Evolutionary conservation across 2,113 vertebrate genomes (phyloP).

Genomic region (Apteryx mantelli): DNA sequence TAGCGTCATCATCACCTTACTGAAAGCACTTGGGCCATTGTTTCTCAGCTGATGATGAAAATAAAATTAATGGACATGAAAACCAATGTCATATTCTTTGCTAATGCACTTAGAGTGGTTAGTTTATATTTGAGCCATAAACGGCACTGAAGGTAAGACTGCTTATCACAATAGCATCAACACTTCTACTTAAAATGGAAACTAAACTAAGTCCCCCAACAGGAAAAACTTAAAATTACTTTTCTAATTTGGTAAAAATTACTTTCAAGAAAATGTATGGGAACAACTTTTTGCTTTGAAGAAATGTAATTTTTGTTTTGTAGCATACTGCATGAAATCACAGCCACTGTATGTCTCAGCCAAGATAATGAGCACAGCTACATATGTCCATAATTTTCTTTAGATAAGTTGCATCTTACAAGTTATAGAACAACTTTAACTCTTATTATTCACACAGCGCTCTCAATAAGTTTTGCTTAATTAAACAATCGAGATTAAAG

Average conservation of each 20-base stretch:
- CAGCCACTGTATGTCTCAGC: background rate
- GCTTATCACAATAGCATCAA: background rate
- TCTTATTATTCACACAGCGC: background rate
- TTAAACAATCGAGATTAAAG: background rate
- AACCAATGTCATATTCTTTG: background rate
- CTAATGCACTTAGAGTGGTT: background rate
- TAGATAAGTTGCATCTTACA: background rate
- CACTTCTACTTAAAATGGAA: background rate
- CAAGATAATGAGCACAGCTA: background rate
- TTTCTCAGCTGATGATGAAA: conserved; percentile 86
- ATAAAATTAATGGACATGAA: background rate
- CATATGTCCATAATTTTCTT: background rate
- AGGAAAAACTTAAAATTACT: background rate
- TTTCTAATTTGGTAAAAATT: background rate
- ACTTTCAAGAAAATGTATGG: background rate
- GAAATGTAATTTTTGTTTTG: background rate
- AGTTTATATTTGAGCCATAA: background rate
- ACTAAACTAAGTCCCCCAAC: background rate
- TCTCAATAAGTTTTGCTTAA: background rate
- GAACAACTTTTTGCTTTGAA: background rate
- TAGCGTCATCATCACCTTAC: conserved; percentile 90
- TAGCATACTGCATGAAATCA: background rate
- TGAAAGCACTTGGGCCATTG: conserved; percentile 93
- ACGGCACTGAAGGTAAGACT: background rate
- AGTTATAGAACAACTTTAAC: background rate